Evolutionary conservation across 2,797 vertebrate genomes (phyloP).

Genomic region (Sciaenops ocellatus): DNA sequence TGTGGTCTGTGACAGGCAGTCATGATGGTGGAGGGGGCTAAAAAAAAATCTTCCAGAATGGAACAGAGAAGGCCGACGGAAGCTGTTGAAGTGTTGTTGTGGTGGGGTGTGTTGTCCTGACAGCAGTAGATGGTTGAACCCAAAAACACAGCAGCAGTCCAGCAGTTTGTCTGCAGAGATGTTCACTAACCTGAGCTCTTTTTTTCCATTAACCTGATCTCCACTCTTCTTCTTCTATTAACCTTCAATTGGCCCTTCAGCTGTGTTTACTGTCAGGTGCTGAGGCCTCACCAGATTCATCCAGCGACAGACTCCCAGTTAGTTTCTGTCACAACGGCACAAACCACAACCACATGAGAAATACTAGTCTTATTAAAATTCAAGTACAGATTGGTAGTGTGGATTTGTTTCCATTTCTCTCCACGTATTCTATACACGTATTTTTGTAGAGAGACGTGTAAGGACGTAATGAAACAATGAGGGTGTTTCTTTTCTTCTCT

Average conservation of each 20-base stretch:
- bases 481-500: neutral
- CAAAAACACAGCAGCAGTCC: slow-evolving; percentile 55
- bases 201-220: slow-evolving; percentile 20
- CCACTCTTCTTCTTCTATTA: slow-evolving; percentile 20
- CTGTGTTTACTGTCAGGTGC: slow-evolving; percentile 26
- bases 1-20: slow-evolving; percentile 41
- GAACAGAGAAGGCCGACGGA: slow-evolving; percentile 19
- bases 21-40: slow-evolving; percentile 17
- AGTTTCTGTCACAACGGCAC: slow-evolving; percentile 43
- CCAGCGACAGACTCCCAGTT: slow-evolving; percentile 18
- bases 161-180: slow-evolving; percentile 51
- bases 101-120: slow-evolving; percentile 15
- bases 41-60: slow-evolving; percentile 35
- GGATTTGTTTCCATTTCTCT: slow-evolving; percentile 49
- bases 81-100: slow-evolving; percentile 24
- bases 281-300: slow-evolving; percentile 12
- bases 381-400: slow-evolving; percentile 5
- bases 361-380: slow-evolving; percentile 12
- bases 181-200: slow-evolving; percentile 48
- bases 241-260: slow-evolving; percentile 28
- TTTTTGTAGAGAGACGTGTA: slow-evolving; percentile 24
- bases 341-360: slow-evolving; percentile 41
- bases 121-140: slow-evolving; percentile 47
- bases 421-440: no score
- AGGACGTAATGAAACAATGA: slow-evolving; percentile 22